Evolutionary conservation across 2,888 invertebrate species (phyloP).

Genomic region (Margaritifera margaritifera): DNA sequence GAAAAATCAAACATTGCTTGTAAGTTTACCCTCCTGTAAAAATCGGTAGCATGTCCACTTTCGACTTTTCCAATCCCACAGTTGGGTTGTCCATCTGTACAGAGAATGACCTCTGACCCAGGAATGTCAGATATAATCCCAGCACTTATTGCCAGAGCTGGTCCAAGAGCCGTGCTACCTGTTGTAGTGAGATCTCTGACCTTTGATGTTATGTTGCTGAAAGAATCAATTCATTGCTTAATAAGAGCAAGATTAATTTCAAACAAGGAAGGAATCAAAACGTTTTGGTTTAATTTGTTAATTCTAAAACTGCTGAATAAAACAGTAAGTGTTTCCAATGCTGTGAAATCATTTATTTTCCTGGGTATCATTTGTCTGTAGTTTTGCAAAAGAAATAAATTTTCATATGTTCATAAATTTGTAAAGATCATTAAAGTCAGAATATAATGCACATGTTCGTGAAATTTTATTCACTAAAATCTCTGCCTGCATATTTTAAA

Average conservation of each 20-base stretch:
- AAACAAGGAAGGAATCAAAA: constrained; percentile 5
- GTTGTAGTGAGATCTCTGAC: constrained; percentile 36
- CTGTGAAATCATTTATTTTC: too few relatives aligned
- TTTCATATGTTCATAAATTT: too few relatives aligned
- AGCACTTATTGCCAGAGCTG: constrained; percentile 58
- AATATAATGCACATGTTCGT: too few relatives aligned
- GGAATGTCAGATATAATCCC: constrained; percentile 55
- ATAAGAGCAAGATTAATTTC: neutral
- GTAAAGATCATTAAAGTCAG: too few relatives aligned
- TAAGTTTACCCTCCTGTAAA: constrained; percentile 44
- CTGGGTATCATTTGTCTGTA: too few relatives aligned
- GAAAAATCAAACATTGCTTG: neutral
- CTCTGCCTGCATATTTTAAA: too few relatives aligned
- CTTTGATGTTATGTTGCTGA: constrained; percentile 39
- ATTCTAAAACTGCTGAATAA: neutral
- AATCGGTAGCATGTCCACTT: constrained; percentile 8
- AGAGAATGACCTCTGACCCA: constrained; percentile 63
- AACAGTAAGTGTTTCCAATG: neutral
- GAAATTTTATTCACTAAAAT: too few relatives aligned
- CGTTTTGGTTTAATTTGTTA: neutral
- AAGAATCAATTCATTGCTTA: neutral
- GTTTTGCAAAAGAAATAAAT: too few relatives aligned
- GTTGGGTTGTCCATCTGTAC: constrained; percentile 68
- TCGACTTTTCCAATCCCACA: constrained; percentile 49
- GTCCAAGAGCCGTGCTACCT: constrained; percentile 64